A percentile compares a stretch with the other conserved stretches of the same genome.
These are phyloP conservation scores for Hippocampus barbouri DNA, from an alignment of 2,113 vertebrate genomes.

Conservation along the genomic window DNA sequence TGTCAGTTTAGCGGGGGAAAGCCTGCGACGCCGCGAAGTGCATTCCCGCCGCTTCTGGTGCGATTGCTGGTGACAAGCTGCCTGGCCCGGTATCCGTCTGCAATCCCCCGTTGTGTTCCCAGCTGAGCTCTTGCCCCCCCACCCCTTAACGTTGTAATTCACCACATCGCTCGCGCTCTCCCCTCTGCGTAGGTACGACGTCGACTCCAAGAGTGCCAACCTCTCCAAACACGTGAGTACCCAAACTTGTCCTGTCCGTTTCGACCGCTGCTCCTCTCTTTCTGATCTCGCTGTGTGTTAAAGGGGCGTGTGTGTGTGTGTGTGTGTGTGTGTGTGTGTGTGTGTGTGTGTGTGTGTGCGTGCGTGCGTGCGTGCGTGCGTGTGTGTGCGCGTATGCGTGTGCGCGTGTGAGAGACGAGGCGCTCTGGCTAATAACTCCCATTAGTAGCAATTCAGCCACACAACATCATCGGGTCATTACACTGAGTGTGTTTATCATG, in stretches of 20 bases:
- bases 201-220: constrained; percentile 95
- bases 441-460: constrained; percentile 28
- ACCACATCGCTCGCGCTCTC: constrained; percentile 9
- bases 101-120: constrained; percentile 37
- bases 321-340: no score
- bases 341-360: not conserved
- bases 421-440: constrained; percentile 19
- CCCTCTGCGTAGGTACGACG: constrained; percentile 83
- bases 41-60: constrained; percentile 20
- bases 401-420: not conserved
- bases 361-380: not conserved
- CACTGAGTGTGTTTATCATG: constrained; percentile 30
- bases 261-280: not conserved
- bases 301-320: not conserved
- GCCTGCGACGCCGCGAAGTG: constrained; percentile 5
- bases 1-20: constrained; percentile 25
- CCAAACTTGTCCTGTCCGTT: not conserved
- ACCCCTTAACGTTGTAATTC: constrained; percentile 15
- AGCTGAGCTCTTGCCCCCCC: constrained; percentile 48
- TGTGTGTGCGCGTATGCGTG: no score
- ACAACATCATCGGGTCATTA: constrained; percentile 31
- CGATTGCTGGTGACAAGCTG: constrained; percentile 33
- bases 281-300: not conserved
- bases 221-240: constrained; percentile 94
- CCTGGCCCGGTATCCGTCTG: constrained; percentile 27